phyloP scores from a whole-genome alignment of 2,113 vertebrate genomes.

The Lates calcarifer region DNA sequence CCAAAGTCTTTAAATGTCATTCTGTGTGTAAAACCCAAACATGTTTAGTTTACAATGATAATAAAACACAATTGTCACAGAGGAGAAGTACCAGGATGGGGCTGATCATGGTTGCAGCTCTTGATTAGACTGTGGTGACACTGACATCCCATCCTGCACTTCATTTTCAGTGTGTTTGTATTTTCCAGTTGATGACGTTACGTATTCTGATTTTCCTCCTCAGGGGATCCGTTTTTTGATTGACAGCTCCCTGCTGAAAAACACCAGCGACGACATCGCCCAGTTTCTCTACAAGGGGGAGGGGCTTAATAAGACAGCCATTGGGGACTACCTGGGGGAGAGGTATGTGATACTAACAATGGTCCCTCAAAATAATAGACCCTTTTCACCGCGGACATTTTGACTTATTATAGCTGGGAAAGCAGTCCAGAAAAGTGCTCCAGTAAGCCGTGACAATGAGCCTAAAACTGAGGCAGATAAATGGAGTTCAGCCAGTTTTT shows the following conservation, averaged over 20 bases:
- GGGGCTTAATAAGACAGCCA: slow-evolving; percentile 97
- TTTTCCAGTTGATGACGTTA: background rate
- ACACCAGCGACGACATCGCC: slow-evolving; percentile 92
- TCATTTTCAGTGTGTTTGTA: background rate
- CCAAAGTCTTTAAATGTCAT: background rate
- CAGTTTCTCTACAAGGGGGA: slow-evolving; percentile 97
- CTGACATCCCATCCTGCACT: background rate
- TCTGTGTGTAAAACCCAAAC: background rate
- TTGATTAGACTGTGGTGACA: no score
- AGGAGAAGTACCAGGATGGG: no score
- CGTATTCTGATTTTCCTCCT: background rate
- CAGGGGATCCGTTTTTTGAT: slow-evolving; percentile 97
- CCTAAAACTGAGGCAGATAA: background rate
- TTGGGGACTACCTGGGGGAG: slow-evolving; percentile 97
- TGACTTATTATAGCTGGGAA: background rate
- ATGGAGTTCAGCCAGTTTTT: background rate
- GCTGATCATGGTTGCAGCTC: background rate
- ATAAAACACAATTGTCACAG: background rate
- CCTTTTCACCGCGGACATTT: background rate
- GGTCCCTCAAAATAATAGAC: background rate
- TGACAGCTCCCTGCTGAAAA: slow-evolving; percentile 92
- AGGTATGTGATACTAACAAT: slow-evolving; percentile 79
- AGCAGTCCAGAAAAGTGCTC: background rate
- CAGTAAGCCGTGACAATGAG: background rate
- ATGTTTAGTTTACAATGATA: no score